These are phyloP conservation scores for Excalfactoria chinensis DNA, from an alignment of 2,113 vertebrate species.

Conservation along the genomic window DNA sequence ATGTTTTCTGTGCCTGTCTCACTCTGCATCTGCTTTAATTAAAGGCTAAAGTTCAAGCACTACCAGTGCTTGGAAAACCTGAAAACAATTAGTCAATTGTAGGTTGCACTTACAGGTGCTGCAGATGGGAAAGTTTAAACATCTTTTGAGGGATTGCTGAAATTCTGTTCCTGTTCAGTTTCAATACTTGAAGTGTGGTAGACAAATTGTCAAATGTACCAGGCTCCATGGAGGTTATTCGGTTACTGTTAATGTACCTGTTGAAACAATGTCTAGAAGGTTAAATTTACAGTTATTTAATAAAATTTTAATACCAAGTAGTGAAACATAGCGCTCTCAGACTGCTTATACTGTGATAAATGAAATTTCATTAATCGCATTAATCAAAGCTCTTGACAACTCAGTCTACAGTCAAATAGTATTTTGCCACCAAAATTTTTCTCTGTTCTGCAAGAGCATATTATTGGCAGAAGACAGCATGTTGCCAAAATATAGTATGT, in stretches of 20 bases:
- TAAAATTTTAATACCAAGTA: conserved; percentile 17
- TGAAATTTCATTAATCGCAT: neutral
- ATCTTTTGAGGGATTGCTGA: conserved; percentile 89
- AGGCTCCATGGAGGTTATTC: conserved; percentile 87
- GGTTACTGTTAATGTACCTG: conserved; percentile 92
- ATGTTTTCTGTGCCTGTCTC: conserved; percentile 17
- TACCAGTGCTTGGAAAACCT: conserved; percentile 49
- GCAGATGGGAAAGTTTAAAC: conserved; percentile 92
- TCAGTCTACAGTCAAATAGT: neutral
- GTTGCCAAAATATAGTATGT: neutral
- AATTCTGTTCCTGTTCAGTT: conserved; percentile 92
- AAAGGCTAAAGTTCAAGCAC: conserved; percentile 50
- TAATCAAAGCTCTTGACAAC: conserved; percentile 1
- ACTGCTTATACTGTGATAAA: neutral
- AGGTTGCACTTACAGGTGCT: conserved; percentile 90
- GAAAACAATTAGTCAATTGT: conserved; percentile 70
- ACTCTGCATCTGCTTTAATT: conserved; percentile 54
- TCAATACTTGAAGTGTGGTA: conserved; percentile 87
- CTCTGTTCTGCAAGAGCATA: neutral
- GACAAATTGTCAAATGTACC: conserved; percentile 92
- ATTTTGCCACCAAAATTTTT: neutral
- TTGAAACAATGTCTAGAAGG: conserved; percentile 41
- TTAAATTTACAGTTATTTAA: conserved; percentile 48
- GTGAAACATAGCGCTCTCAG: neutral
- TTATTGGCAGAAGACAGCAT: neutral